Base-by-base conservation (phyloP, 2,113 vertebrate genomes). In the Alligator sinensis region DNA sequence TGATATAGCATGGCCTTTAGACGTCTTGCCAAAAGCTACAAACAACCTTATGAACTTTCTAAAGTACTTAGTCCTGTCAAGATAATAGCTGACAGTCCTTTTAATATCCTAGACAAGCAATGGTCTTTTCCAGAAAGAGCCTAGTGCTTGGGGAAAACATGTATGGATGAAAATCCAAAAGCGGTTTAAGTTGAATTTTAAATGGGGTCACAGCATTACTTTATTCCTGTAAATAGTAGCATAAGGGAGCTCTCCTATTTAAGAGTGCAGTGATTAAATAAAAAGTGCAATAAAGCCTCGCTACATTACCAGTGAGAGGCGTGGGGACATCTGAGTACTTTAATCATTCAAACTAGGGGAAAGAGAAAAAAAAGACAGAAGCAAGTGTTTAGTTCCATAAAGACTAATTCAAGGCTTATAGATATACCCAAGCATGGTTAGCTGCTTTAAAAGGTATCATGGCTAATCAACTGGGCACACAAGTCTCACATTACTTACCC, bases 1-100 rank as follows among this genome's bases (percentile, higher is more conserved):
- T 96, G 97, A 97, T 97, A 96, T 1, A 95, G 88, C 82, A 93
- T 96, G 96, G 96, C 96, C 96, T 97, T 97, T 95, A 97, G 89
- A 97, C 95, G 96, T 88, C 92, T 96, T 94, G 96, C 97, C 96
- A 96, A 97, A 95, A 97, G 97, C 96, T 84, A 95, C 90, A 72
- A 94, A 84, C 93, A 97, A 97, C 96, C 96, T 97, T 92, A 95
- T 93, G 96, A 96, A 97, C 97, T 96, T 96, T 94, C 87, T 95
- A 15, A 92, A 86, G 92, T 89, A 97, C 92, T 96, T 93, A 96
- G 94, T 63, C 89, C 90, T 91, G 95, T 96, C 96, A 94, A 87
- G 90, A 90, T 90, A 90, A 84, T 93, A 96, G 83, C 86, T 93
- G 90, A 96, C 93, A 97, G 90, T 64, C 76, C 58, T 93, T 96